These are phyloP conservation scores for Belonocnema kinseyi DNA, from an alignment of 1,140 invertebrate species.

Conservation along the genomic window DNA sequence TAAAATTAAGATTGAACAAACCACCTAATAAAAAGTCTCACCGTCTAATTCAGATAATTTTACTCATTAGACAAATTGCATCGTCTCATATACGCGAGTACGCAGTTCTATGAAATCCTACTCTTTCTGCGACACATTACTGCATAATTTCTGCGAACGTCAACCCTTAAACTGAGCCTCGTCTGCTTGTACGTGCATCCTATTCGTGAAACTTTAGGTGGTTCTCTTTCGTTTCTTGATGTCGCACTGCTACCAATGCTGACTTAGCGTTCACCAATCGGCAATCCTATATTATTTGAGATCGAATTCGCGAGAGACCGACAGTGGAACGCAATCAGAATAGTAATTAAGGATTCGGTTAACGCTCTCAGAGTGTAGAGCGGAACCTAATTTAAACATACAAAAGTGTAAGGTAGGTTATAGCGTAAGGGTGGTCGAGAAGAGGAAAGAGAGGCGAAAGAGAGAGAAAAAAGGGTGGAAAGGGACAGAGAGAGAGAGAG, in stretches of 20 bases:
- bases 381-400: conserved; percentile 67
- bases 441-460: conserved; percentile 39
- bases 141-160: conserved; percentile 1
- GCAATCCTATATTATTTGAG: conserved; percentile 42
- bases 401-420: conserved; percentile 60
- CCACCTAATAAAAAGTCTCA: no score
- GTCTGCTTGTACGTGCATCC: conserved; percentile 4
- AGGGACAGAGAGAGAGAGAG: conserved; percentile 31
- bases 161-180: not conserved
- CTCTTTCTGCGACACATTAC: not conserved
- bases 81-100: not conserved
- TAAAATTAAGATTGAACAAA: no score
- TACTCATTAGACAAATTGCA: not conserved
- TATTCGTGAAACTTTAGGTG: not conserved
- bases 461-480: conserved; percentile 35
- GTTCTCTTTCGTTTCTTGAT: conserved; percentile 1
- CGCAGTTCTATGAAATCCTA: not conserved
- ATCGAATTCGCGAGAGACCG: conserved; percentile 37
- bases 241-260: conserved; percentile 23
- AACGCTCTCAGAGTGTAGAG: conserved; percentile 62
- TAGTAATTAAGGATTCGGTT: conserved; percentile 70
- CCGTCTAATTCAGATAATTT: not conserved
- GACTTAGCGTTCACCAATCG: conserved; percentile 39
- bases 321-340: conserved; percentile 64
- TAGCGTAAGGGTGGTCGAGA: conserved; percentile 14